Base-by-base conservation (phyloP, 23 tunicate species). In the Clavelina lepadiformis region DNA sequence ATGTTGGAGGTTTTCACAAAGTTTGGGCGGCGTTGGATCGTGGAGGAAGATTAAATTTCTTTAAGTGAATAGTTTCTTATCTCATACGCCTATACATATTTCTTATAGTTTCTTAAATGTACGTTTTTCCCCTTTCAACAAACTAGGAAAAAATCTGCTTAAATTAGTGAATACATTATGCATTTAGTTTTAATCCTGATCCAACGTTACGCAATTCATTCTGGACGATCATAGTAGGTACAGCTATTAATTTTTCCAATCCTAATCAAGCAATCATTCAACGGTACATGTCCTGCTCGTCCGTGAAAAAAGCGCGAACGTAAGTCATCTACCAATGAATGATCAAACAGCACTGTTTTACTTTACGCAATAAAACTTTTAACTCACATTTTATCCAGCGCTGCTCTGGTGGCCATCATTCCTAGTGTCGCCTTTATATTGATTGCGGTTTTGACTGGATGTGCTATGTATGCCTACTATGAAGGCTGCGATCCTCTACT, bases 401-500 rank as follows among this genome's bases (percentile, higher is more conserved):
- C 82, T 15, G 60, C 70, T 1, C 25, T 77, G 33, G 1, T 67
- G 15, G 51, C 82, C 3, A 38, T 44, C 15, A 37, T 77, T 8
- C 82, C 82, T 15, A 50, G 67, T 3, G 24, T 67, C 1, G 29
- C 56, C 28, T 25, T 77, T 2, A 51, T 56, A 23, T 25, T 38
- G 0, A 56, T 77, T 4, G 57, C 74, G 3, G 67, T 56, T 8
- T 1, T 36, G 61, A 66, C 66, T 56, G 82, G 82, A 13, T 18
- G 44, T 28, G 74, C 63, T 18, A 77, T 77, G 82, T 77, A 77
- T 37, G 74, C 67, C n/a, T 77, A 66, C 61, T 77, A 66, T 27
- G 82, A 77, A 56, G 82, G 82, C 7, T 77, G 82, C 37, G 82
- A 77, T 35, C 82, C 82, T 5, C 58, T 77, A 6, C 41, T 30